Conservation (phyloP, 2,797 vertebrate genomes). For the Lutjanus campechanus region DNA sequence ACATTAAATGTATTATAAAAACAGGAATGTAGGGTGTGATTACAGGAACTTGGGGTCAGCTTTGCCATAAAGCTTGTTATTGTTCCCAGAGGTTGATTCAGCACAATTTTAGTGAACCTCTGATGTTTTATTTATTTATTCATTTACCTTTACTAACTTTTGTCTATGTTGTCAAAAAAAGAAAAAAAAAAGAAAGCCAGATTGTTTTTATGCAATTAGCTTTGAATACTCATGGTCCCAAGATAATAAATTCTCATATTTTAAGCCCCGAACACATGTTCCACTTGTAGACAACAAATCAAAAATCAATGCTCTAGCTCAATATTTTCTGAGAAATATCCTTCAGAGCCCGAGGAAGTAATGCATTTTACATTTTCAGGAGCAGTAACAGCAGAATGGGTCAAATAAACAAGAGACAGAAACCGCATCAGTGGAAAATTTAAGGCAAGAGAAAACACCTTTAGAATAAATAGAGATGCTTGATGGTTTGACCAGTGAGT, state of each 20-base stretch:
- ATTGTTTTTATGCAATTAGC: neutral
- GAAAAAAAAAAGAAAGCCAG: neutral
- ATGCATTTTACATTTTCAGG: conserved; percentile 20
- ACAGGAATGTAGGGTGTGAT: no score
- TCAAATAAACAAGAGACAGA: neutral
- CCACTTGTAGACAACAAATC: neutral
- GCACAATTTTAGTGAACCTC: no score
- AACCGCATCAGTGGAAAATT: neutral
- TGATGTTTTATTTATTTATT: conserved; percentile 11
- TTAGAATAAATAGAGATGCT: neutral
- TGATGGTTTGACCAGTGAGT: neutral
- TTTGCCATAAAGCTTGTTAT: neutral
- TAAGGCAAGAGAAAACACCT: neutral
- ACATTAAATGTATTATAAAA: no score
- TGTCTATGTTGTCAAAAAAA: neutral
- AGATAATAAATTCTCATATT: conserved; percentile 6
- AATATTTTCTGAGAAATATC: neutral
- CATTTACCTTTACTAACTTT: neutral
- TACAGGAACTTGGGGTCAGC: neutral
- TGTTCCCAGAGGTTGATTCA: neutral
- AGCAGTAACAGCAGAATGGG: neutral
- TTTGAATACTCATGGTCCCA: neutral
- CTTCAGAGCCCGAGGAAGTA: neutral
- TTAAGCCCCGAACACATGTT: conserved; percentile 1
- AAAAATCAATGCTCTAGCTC: conserved; percentile 1